Evolutionary conservation across 2,888 invertebrate species (phyloP).

Genomic region (Tuberolachnus salignus): DNA sequence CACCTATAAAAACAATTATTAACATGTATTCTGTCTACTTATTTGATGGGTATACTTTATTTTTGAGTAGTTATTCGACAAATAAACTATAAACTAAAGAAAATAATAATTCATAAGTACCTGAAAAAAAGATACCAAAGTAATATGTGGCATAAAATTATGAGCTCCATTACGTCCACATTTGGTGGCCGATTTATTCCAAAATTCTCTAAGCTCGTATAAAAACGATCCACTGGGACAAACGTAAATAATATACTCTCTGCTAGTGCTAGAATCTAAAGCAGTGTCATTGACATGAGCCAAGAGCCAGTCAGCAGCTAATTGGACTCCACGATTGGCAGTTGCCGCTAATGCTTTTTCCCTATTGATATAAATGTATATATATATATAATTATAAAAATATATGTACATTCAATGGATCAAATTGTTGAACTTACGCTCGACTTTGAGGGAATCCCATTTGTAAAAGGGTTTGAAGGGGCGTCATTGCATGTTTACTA

Average conservation of each 20-base stretch:
- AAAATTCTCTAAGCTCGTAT: conserved; percentile 76
- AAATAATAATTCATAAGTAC: conserved; percentile 65
- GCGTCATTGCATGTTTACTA: conserved; percentile 75
- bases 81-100: background rate
- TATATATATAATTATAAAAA: too few species aligned
- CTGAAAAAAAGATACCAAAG: conserved; percentile 86
- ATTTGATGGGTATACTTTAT: too few species aligned
- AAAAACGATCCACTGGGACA: conserved; percentile 81
- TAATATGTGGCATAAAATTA: conserved; percentile 88
- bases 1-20: conserved; percentile 66
- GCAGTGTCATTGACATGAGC: conserved; percentile 86
- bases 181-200: conserved; percentile 75
- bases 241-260: conserved; percentile 87
- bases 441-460: conserved; percentile 88
- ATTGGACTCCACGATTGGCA: conserved; percentile 83
- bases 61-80: too few species aligned
- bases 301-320: conserved; percentile 88
- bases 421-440: conserved; percentile 72
- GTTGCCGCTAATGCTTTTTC: conserved; percentile 90
- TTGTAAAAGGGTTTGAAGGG: conserved; percentile 81
- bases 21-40: too few species aligned
- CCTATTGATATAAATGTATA: conserved; percentile 1
- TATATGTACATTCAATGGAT: background rate
- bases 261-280: conserved; percentile 75
- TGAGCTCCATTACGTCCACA: conserved; percentile 91